Conservation (phyloP, 2,888 invertebrate genomes). For the Euzophera pinguis region DNA sequence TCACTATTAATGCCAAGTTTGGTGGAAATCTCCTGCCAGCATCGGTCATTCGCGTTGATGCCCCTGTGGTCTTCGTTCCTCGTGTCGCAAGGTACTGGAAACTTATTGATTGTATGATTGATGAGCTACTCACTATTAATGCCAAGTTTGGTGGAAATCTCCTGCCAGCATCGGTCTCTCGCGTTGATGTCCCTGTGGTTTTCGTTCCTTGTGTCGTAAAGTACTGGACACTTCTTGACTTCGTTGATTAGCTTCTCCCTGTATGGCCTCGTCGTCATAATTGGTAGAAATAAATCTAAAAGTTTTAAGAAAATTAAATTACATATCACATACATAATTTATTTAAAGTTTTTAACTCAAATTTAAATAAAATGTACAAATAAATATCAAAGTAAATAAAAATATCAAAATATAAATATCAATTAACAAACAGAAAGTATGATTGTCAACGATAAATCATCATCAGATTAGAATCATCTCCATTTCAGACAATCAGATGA, state of each 20-base stretch:
- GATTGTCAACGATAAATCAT: too few relatives aligned
- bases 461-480: too few relatives aligned
- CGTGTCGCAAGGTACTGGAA: neutral
- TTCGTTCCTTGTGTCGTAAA: constrained; percentile 69
- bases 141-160: constrained; percentile 61
- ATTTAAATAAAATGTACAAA: too few relatives aligned
- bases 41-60: constrained; percentile 63
- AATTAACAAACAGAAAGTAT: too few relatives aligned
- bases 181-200: constrained; percentile 66
- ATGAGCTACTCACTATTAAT: constrained; percentile 52
- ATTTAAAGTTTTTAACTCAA: too few relatives aligned
- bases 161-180: constrained; percentile 67
- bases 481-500: too few relatives aligned
- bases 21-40: constrained; percentile 68
- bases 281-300: too few relatives aligned
- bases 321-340: too few relatives aligned
- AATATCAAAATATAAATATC: too few relatives aligned
- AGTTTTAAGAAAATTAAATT: too few relatives aligned
- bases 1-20: constrained; percentile 62
- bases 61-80: constrained; percentile 65
- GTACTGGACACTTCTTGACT: constrained; percentile 63
- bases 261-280: constrained; percentile 29
- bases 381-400: too few relatives aligned
- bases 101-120: too few relatives aligned
- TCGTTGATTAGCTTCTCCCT: constrained; percentile 65